Percentiles rank a stretch among this genome's conserved stretches.
Evolutionary conservation across 2,797 vertebrate genomes (phyloP).

Genomic region (Potorous gilbertii): DNA sequence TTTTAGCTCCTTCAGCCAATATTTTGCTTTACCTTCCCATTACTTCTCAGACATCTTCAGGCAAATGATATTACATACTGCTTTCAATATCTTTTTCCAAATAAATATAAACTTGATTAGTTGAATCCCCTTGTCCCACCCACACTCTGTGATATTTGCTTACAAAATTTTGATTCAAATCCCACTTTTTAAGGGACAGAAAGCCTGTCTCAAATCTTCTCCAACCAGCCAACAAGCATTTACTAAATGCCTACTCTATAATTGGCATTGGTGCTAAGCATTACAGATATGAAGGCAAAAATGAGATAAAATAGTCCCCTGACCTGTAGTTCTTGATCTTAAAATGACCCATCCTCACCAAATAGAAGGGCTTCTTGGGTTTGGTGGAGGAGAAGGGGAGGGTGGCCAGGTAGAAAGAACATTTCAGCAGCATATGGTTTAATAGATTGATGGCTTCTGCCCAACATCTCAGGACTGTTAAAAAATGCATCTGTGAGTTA

Average conservation of each 20-base stretch:
- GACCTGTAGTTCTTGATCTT: neutral
- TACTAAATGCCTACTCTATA: neutral
- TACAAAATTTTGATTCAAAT: neutral
- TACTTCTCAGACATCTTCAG: neutral
- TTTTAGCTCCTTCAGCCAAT: neutral
- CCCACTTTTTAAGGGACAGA: neutral
- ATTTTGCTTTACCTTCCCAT: neutral
- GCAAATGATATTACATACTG: neutral
- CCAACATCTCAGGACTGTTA: neutral
- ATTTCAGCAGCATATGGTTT: neutral
- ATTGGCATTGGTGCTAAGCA: neutral
- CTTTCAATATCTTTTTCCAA: neutral
- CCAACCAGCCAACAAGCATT: neutral
- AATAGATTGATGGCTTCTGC: neutral
- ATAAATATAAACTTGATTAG: neutral
- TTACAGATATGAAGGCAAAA: neutral
- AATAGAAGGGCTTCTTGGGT: neutral
- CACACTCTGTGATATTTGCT: neutral
- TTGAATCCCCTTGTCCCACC: neutral
- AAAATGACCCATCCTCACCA: neutral
- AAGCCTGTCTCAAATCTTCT: neutral
- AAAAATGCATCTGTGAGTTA: neutral
- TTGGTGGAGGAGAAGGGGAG: neutral
- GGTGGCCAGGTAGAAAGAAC: neutral
- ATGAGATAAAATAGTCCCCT: neutral